Evolutionary conservation across 2,797 vertebrate genomes (phyloP), one percentile per base, ranked within the genome.

Genomic region (Pelodytes ibericus): DNA sequence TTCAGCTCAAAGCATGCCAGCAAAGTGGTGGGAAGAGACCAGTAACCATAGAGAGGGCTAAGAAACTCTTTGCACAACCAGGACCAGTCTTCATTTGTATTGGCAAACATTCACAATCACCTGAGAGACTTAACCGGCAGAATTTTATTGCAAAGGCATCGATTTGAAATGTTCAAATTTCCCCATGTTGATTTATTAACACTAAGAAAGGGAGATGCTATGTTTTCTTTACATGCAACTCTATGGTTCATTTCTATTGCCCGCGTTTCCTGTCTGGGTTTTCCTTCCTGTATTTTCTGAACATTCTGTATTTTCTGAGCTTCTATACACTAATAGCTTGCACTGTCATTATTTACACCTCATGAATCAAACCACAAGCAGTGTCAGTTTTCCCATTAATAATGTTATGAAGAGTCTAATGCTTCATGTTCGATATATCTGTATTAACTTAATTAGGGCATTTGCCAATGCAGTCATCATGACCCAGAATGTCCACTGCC

Each of bases 161-260:
- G 18, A 7, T 18, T 56, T 20, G 18, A n/a, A 56, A n/a, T 20
- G 22, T 3, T n/a, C 18, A 56, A 2, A 5, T 9, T 3, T 9
- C 8, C 16, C 18, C 16, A 56, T 56, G 51, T 56, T 56, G 9
- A 3, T n/a, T n/a, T n/a, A n/a, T n/a, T n/a, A n/a, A n/a, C n/a
- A n/a, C n/a, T n/a, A n/a, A n/a, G n/a, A n/a, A n/a, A n/a, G n/a
- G n/a, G n/a, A 0, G 18, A 20, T 56, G 51, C 22, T 56, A 53
- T 53, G 51, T 56, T 56, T 39, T 56, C 16, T 56, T 56, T 56
- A 56, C 22, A 56, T 56, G 51, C 51, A 56, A 56, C 18, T 56
- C 51, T 56, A 56, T 56, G 18, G 22, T 18, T 18, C 11, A 56
- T 56, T 22, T 56, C 15, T 56, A 4, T 56, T 15, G 51, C 22